phyloP scores from a whole-genome alignment of 2,797 vertebrate genomes.

The Pseudochromis fuscus region DNA sequence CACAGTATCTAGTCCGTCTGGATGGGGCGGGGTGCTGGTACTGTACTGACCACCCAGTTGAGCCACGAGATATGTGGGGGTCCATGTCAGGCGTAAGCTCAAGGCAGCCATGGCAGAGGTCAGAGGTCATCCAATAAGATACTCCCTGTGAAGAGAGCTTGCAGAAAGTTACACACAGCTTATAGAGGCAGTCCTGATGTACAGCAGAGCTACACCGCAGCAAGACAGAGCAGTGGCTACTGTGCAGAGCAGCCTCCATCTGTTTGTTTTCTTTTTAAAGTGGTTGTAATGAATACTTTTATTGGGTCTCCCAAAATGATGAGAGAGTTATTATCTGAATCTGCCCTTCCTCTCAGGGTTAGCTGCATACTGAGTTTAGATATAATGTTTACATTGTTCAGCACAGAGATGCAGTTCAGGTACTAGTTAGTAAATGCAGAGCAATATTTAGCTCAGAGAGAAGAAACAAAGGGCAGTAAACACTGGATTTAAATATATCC shows the following conservation, averaged over 20 bases:
- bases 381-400: no score
- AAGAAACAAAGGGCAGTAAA: neutral
- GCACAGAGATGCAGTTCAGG: neutral
- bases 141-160: slow-evolving; percentile 43
- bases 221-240: neutral
- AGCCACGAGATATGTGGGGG: slow-evolving; percentile 47
- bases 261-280: neutral
- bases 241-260: neutral
- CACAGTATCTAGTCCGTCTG: slow-evolving; percentile 62
- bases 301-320: no score
- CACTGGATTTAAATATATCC: neutral
- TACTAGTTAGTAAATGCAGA: no score
- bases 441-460: neutral
- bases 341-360: no score
- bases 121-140: slow-evolving; percentile 55
- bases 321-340: neutral
- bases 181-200: neutral
- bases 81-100: slow-evolving; percentile 39
- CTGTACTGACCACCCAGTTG: slow-evolving; percentile 62
- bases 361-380: neutral
- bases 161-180: slow-evolving; percentile 26
- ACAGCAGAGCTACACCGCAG: neutral
- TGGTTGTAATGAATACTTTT: neutral
- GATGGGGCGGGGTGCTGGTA: slow-evolving; percentile 24
- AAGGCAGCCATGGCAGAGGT: slow-evolving; percentile 44